Conservation (phyloP, 2,797 vertebrate genomes). For the Acanthurus tractus region DNA sequence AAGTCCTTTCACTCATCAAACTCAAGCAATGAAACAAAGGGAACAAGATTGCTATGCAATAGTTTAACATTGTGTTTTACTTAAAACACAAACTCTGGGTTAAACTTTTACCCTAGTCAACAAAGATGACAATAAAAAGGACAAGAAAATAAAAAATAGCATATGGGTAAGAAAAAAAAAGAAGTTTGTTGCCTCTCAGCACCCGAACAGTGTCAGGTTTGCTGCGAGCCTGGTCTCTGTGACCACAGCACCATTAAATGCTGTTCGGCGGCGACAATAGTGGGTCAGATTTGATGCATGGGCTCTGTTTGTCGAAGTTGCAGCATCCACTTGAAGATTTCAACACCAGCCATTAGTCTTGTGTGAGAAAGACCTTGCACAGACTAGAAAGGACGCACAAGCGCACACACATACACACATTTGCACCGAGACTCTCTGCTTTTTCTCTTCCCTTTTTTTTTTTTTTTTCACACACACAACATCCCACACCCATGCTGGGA, state of each 20-base stretch:
- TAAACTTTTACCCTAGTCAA: background rate
- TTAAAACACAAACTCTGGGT: background rate
- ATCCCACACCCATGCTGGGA: constrained; percentile 76
- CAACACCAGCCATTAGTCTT: constrained; percentile 81
- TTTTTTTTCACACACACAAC: constrained; percentile 53
- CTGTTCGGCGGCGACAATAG: constrained; percentile 59
- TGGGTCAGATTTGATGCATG: constrained; percentile 75
- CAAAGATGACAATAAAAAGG: background rate
- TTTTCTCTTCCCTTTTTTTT: constrained; percentile 30
- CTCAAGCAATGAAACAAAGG: too few relatives aligned
- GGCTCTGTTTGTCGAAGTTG: constrained; percentile 71
- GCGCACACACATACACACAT: constrained; percentile 26
- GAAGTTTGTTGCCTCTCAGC: too few relatives aligned
- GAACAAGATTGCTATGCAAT: too few relatives aligned
- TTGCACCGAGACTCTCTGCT: constrained; percentile 14
- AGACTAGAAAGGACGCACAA: constrained; percentile 53
- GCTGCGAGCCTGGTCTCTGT: constrained; percentile 30
- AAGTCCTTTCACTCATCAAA: too few relatives aligned
- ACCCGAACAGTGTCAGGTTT: background rate
- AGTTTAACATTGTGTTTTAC: background rate
- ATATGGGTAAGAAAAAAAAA: background rate
- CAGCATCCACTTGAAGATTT: constrained; percentile 78
- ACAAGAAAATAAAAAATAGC: background rate
- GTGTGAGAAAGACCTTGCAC: constrained; percentile 76
- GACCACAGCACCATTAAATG: constrained; percentile 30